Percentiles rank a stretch among this genome's conserved stretches.
These are phyloP conservation scores for Oenanthe oenanthe DNA, from an alignment of 2,113 vertebrate genomes.

Conservation along the genomic window DNA sequence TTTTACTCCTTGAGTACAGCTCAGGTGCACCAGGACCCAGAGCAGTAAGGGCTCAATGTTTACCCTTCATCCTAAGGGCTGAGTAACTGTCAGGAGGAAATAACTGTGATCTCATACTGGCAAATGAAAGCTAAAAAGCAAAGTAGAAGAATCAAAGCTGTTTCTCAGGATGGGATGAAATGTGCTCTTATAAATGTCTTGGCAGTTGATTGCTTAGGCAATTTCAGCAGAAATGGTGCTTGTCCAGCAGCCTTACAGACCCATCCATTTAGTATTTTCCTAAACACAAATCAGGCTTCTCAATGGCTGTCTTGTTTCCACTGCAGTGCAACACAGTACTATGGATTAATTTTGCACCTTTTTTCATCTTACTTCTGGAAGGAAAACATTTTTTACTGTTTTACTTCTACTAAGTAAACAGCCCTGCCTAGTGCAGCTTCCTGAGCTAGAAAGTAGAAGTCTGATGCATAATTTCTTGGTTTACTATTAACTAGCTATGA, in stretches of 20 bases:
- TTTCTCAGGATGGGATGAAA: not conserved
- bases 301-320: not conserved
- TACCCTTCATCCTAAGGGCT: not conserved
- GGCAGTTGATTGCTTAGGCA: not conserved
- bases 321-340: not conserved
- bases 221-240: not conserved
- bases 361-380: not conserved
- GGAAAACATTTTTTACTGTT: not conserved
- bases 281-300: not conserved
- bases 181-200: not conserved
- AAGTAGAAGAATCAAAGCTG: not conserved
- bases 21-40: not conserved
- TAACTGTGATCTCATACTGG: not conserved
- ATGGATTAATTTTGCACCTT: not conserved
- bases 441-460: not conserved
- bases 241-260: not conserved
- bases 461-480: not conserved
- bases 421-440: not conserved
- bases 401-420: not conserved
- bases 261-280: not conserved
- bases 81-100: not conserved
- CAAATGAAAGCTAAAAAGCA: not conserved
- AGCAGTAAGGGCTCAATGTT: not conserved
- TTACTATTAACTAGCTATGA: conserved; percentile 23
- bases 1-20: not conserved